A percentile compares a stretch with the other conserved stretches of the same genome.
Evolutionary conservation across 2,888 invertebrate species (phyloP).

Genomic region (Lasioglossum marginatum): DNA sequence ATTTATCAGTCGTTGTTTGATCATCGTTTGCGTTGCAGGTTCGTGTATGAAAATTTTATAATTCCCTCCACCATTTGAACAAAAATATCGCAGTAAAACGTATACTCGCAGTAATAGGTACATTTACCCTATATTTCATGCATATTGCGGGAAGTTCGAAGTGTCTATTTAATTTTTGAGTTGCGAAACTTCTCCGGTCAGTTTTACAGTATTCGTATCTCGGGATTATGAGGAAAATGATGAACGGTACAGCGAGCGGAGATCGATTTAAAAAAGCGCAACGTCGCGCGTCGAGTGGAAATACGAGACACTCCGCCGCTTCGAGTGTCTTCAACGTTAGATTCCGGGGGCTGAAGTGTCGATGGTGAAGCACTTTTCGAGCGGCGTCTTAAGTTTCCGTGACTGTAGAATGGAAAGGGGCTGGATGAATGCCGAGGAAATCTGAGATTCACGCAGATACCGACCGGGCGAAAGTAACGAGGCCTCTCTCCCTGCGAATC

Average conservation of each 20-base stretch:
- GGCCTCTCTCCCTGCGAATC: conserved; percentile 18
- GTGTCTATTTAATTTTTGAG: no score
- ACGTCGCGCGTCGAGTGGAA: conserved; percentile 7
- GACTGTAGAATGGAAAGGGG: conserved; percentile 34
- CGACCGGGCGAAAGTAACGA: conserved; percentile 20
- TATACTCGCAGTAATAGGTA: no score
- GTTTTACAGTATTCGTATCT: no score
- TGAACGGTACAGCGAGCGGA: not conserved
- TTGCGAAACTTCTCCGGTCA: no score
- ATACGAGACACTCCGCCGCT: conserved; percentile 11
- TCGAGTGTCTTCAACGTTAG: conserved; percentile 26
- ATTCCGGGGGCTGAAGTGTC: conserved; percentile 25
- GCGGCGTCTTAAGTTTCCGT: conserved; percentile 17
- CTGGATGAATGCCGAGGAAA: conserved; percentile 49
- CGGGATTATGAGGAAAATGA: not conserved
- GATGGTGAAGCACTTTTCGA: conserved; percentile 27
- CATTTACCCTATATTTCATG: no score
- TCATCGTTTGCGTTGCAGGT: no score
- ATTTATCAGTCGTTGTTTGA: no score
- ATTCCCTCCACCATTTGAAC: no score
- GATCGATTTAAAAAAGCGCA: not conserved
- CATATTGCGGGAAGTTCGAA: no score
- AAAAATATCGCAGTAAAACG: no score
- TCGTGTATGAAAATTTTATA: no score
- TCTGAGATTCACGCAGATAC: conserved; percentile 36